phyloP scores from a whole-genome alignment of 2,797 vertebrate genomes.

The Carduelis carduelis region DNA sequence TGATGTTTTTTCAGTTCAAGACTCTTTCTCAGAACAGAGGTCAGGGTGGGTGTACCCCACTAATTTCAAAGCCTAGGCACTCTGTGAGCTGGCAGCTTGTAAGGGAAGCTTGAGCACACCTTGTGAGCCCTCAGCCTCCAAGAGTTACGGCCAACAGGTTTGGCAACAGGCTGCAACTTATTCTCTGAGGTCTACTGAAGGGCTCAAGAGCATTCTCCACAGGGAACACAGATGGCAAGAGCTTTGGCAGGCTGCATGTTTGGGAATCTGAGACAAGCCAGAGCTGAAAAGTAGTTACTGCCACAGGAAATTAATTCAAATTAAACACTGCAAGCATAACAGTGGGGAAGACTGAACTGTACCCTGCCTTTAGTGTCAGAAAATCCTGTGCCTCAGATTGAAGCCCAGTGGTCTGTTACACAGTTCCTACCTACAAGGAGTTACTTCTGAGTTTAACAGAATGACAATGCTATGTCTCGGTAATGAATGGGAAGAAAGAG shows the following conservation, averaged over 20 bases:
- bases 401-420: background rate
- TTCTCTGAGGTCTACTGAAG: background rate
- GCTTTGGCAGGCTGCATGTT: background rate
- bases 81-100: background rate
- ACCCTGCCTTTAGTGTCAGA: background rate
- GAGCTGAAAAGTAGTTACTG: background rate
- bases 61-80: background rate
- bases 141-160: background rate
- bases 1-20: background rate
- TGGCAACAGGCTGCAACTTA: background rate
- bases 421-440: background rate
- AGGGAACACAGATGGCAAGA: background rate
- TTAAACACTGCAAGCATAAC: conserved; percentile 9
- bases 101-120: background rate
- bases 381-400: background rate
- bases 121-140: background rate
- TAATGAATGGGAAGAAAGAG: background rate
- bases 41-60: background rate
- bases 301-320: conserved; percentile 29
- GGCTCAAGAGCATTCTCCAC: background rate
- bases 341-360: background rate
- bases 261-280: background rate
- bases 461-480: background rate
- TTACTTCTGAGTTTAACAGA: background rate
- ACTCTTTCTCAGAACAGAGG: background rate